Base-by-base conservation (phyloP, 2,113 vertebrate genomes). In the Rhinichthys klamathensis region DNA sequence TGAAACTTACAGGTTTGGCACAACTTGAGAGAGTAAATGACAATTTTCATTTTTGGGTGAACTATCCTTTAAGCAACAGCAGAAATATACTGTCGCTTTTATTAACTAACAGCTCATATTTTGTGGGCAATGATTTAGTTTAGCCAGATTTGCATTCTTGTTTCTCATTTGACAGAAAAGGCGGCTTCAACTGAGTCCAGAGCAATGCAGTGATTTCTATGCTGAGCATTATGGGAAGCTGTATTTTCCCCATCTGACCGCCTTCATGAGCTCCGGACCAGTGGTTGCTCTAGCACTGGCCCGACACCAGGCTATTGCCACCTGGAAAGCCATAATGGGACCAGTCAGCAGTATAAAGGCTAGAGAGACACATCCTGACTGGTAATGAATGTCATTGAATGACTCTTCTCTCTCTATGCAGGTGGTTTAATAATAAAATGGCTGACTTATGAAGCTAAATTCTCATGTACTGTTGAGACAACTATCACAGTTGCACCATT, bases 131-230 rank as follows among this genome's bases (percentile, higher is more conserved):
- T 41, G 18, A 4, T 72, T 3, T 13, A 38, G 16, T 23, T 72
- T 23, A 23, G 41, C 10, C 41, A n/a, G 0, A 41, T 72, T 51
- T 32, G 35, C n/a, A 30, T 35, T 9, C 13, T 76, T 12, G 23
- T 88, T 56, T 86, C 46, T 3, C 67, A 27, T 72, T 72, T 54
- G 9, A 9, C 83, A 99, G 98, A 98, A 95, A 92, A 93, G 96
- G 86, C 97, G 91, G 84, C 91, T 99, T 32, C 96, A 94, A 30
- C 91, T 99, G 11, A 98, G 96, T 90, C 97, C 97, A 73, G 98
- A 99, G 89, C 96, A 99, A 80, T 99, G 98, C 88, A 97, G 96
- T 90, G 97, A 99, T 89, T 98, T 99, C 86, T 99, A 99, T 25
- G 94, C 95, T 60, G 95, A 98, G 32, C 96, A 97, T 1, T 97